Conservation (phyloP, 1,140 invertebrate species). For the Aphelenchoides avenae region DNA sequence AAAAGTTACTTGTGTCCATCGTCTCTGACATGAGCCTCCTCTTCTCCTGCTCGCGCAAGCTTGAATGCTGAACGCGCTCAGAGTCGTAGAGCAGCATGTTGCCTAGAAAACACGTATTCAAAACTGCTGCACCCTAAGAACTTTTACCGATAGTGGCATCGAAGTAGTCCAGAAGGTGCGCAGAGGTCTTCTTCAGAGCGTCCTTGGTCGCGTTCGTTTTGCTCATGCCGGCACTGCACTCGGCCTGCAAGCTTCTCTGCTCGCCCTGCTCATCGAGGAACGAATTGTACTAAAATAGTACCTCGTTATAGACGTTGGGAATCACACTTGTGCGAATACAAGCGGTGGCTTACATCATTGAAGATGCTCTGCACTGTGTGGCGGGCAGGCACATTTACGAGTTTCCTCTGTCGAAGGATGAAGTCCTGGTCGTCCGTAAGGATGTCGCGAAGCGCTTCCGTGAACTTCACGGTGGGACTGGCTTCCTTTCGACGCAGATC, state of each 20-base stretch:
- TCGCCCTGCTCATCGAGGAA: no score
- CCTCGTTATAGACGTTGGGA: no score
- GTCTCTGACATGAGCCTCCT: no score
- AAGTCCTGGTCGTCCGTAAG: conserved; percentile 29
- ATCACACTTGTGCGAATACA: no score
- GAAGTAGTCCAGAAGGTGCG: conserved; percentile 34
- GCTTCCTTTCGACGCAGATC: no score
- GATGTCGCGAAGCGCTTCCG: conserved; percentile 25
- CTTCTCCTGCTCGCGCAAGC: conserved; percentile 17
- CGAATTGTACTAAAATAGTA: no score
- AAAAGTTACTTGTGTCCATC: not conserved
- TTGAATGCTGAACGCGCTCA: conserved; percentile 24
- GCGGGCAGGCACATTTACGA: conserved; percentile 29
- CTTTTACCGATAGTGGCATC: conserved; percentile 22
- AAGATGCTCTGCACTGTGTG: conserved; percentile 25
- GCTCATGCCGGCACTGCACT: no score
- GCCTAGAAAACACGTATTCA: no score
- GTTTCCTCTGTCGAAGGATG: conserved; percentile 27
- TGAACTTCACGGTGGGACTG: conserved; percentile 23
- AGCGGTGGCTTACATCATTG: conserved; percentile 22
- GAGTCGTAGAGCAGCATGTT: conserved; percentile 32
- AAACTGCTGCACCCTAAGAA: no score
- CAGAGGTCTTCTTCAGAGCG: conserved; percentile 26
- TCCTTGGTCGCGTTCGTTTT: no score
- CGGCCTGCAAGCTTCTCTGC: no score